Evolutionary conservation across 2,888 invertebrate genomes (phyloP).

Genomic region (Meganola albula): DNA sequence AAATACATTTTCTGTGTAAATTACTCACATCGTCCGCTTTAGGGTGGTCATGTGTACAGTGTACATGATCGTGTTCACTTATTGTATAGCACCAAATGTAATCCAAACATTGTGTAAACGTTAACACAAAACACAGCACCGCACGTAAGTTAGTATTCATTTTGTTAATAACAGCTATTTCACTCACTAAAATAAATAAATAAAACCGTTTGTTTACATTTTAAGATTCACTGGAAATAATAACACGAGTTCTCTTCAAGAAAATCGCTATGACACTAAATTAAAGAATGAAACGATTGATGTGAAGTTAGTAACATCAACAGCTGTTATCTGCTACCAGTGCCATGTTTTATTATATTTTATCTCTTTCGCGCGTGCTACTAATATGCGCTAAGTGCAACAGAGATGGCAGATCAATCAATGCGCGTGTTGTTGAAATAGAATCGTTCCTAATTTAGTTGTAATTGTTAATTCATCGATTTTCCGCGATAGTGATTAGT

Average conservation of each 20-base stretch:
- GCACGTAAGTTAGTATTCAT: slow-evolving; percentile 31
- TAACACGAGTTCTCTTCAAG: slow-evolving; percentile 14
- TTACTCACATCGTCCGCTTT: slow-evolving; percentile 81
- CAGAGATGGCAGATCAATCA: slow-evolving; percentile 12
- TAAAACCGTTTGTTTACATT: slow-evolving; percentile 59
- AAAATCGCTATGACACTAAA: slow-evolving; percentile 39
- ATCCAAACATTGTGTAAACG: slow-evolving; percentile 36
- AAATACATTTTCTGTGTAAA: slow-evolving; percentile 7
- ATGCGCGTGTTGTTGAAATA: too few relatives aligned
- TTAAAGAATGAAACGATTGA: slow-evolving; percentile 20
- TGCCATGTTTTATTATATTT: slow-evolving; percentile 16
- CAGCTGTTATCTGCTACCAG: slow-evolving; percentile 24
- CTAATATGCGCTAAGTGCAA: not conserved
- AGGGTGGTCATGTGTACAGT: slow-evolving; percentile 82
- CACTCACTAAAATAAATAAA: slow-evolving; percentile 35
- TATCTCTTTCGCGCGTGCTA: slow-evolving; percentile 15
- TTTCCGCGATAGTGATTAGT: too few relatives aligned
- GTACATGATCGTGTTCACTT: slow-evolving; percentile 48
- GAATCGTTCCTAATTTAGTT: too few relatives aligned
- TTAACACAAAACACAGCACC: slow-evolving; percentile 37
- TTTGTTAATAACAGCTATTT: slow-evolving; percentile 36
- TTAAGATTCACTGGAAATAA: slow-evolving; percentile 28
- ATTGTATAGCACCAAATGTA: slow-evolving; percentile 38
- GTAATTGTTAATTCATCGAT: too few relatives aligned
- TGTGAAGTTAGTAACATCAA: slow-evolving; percentile 28